Percentiles rank a stretch among this genome's conserved stretches.
phyloP scores from a whole-genome alignment of 2,888 invertebrate species.

The Seira sanloemensis region DNA sequence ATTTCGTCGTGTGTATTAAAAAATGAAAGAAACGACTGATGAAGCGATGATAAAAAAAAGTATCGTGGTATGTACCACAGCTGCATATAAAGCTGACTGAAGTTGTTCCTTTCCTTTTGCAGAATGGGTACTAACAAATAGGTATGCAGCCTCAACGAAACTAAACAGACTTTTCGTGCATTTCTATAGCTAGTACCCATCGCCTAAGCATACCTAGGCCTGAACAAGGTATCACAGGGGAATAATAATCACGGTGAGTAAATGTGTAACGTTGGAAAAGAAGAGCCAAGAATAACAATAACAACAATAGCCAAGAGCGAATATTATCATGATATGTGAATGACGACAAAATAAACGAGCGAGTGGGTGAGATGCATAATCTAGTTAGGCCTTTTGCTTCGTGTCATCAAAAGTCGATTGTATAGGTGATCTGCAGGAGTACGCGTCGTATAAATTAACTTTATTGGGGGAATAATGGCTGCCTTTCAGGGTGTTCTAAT shows the following conservation, averaged over 20 bases:
- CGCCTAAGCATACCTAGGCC: neutral
- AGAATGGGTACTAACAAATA: conserved; percentile 22
- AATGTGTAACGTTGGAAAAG: conserved; percentile 5
- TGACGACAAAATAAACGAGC: neutral
- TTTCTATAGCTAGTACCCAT: neutral
- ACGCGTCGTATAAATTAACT: conserved; percentile 3
- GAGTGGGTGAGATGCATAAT: conserved; percentile 5
- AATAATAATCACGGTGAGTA: neutral
- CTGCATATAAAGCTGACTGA: conserved; percentile 40
- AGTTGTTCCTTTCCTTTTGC: conserved; percentile 19
- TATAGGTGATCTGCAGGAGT: neutral
- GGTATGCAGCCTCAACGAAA: conserved; percentile 19
- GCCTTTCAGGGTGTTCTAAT: conserved; percentile 17
- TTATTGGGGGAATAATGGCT: neutral
- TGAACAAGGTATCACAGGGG: neutral
- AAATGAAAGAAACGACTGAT: conserved; percentile 58
- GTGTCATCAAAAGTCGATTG: conserved; percentile 5
- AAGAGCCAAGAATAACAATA: conserved; percentile 20
- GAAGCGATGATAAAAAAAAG: conserved; percentile 53
- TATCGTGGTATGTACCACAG: conserved; percentile 32
- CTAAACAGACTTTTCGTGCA: neutral
- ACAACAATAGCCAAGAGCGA: neutral
- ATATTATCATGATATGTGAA: neutral
- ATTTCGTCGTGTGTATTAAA: conserved; percentile 24
- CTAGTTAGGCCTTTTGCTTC: conserved; percentile 2